Base-by-base conservation (phyloP, 2,888 invertebrate genomes). In the Chorisops tibialis region DNA sequence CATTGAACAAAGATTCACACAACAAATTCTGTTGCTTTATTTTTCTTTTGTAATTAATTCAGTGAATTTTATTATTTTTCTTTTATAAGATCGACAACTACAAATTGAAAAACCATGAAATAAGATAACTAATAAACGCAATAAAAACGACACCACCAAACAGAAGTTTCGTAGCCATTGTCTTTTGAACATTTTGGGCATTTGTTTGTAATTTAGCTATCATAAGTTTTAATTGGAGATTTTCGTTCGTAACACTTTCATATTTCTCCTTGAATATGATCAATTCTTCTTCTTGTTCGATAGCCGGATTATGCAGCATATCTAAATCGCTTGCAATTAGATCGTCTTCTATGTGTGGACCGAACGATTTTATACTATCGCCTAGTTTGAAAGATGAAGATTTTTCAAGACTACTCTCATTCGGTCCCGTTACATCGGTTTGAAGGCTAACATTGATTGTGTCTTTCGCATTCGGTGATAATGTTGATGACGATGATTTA, bases 181-280 rank as follows among this genome's bases (percentile, higher is more conserved):
- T 67, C 56, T 63, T 68, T 62, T 67, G 66, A 51, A 69, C 59
- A 54, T 67, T 66, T n/a, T 67, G 62, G 14, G 68, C 59, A 65
- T 73, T 70, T 3, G 68, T 67, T 61, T 71, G 70, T 6, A 78
- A 63, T 37, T 69, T 67, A 12, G 69, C 68, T 45, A 78, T 72
- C 68, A 76, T 73, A 19, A 71, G 70, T 62, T 74, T 74, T 22
- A 78, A 65, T 59, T 71, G 67, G 2, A 75, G 62, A 70, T 77
- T 77, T 63, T 72, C 73, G 7, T 64, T 69, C 63, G 73, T 74
- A 11, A 74, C 69, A 61, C 71, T 64, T 39, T 76, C 76, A 64
- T 76, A 70, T 49, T 73, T 73, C 62, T 78, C 78, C 68, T 79
- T 79, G 67, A 75, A 77, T 38, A 74, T 69, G 48, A 79, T 73